A percentile compares a stretch with the other conserved stretches of the same genome.
These are phyloP conservation scores for Unio delphinus DNA, from an alignment of 2,888 invertebrate genomes.

Conservation along the genomic window DNA sequence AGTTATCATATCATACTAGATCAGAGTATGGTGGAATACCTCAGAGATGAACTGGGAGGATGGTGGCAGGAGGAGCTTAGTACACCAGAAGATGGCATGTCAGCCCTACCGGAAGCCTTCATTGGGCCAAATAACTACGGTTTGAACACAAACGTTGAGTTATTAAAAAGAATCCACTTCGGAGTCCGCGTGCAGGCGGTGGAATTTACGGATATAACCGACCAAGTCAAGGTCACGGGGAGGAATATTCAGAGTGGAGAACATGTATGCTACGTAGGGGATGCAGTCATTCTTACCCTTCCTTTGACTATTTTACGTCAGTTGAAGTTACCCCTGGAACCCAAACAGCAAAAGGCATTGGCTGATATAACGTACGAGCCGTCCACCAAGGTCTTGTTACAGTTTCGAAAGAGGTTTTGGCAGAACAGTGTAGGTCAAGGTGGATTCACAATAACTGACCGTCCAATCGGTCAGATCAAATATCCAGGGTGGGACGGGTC, in stretches of 20 bases:
- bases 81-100: constrained; percentile 20
- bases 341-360: constrained; percentile 9
- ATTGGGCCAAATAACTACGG: constrained; percentile 2
- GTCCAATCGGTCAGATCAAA: constrained; percentile 14
- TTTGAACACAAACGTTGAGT: constrained; percentile 9
- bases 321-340: constrained; percentile 12
- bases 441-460: constrained; percentile 19
- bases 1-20: constrained; percentile 9
- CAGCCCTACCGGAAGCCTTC: constrained; percentile 10
- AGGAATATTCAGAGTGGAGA: constrained; percentile 13
- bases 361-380: constrained; percentile 15
- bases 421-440: constrained; percentile 23
- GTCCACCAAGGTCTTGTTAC: constrained; percentile 26
- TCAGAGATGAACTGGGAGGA: constrained; percentile 15
- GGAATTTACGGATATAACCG: constrained; percentile 2
- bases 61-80: constrained; percentile 26
- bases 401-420: constrained; percentile 29
- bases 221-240: constrained; percentile 11
- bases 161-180: constrained; percentile 12
- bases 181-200: constrained; percentile 9
- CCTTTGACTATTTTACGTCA: constrained; percentile 27
- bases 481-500: constrained; percentile 17
- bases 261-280: constrained; percentile 4
- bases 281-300: constrained; percentile 29
- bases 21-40: constrained; percentile 14